phyloP scores from a whole-genome alignment of 2,797 vertebrate species.

The Sebastes goodei region DNA sequence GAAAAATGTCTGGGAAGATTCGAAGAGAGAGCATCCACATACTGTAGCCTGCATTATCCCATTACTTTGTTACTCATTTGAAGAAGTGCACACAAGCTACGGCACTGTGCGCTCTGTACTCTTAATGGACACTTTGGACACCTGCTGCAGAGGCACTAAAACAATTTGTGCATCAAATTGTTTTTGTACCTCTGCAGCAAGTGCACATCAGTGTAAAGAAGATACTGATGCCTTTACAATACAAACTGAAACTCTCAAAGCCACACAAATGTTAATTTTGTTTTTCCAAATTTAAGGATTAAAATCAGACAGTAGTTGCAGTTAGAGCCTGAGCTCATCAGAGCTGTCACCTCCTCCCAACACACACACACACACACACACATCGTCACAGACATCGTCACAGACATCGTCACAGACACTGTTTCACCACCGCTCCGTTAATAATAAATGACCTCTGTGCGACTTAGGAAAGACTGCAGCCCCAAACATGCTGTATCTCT shows the following conservation, averaged over 20 bases:
- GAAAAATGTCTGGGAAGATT: neutral
- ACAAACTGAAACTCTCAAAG: neutral
- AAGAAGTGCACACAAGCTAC: neutral
- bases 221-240: neutral
- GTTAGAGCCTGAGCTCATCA: constrained; percentile 20
- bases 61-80: neutral
- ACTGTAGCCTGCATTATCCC: neutral
- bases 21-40: neutral
- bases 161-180: neutral
- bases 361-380: neutral
- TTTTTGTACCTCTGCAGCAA: no score
- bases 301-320: neutral
- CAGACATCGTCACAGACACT: constrained; percentile 3
- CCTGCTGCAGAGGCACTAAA: neutral
- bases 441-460: constrained; percentile 76
- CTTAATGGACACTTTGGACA: neutral
- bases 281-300: neutral
- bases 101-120: neutral
- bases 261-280: neutral
- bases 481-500: constrained; percentile 24
- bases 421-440: constrained; percentile 60
- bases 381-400: constrained; percentile 2
- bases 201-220: neutral
- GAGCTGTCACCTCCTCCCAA: constrained; percentile 23
- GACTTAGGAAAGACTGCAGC: constrained; percentile 52